Evolutionary conservation across 2,888 invertebrate species (phyloP).

Genomic region (Amiota mariae): DNA sequence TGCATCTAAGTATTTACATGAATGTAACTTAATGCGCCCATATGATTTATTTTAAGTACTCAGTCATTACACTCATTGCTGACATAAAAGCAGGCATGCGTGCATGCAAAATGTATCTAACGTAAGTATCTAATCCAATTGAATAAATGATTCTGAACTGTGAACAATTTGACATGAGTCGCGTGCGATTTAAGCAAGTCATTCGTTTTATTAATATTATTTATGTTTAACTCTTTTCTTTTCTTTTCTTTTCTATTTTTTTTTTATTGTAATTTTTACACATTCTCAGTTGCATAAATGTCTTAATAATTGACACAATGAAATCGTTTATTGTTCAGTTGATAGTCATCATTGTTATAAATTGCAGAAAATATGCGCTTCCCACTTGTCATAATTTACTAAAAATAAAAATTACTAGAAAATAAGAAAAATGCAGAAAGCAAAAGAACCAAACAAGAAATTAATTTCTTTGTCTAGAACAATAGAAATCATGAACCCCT

Average conservation of each 20-base stretch:
- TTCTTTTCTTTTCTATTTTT: background rate
- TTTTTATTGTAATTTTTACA: slow-evolving; percentile 23
- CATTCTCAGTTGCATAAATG: slow-evolving; percentile 58
- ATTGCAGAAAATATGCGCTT: slow-evolving; percentile 26
- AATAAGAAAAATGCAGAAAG: background rate
- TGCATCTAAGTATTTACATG: no score
- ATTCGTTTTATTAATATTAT: no score
- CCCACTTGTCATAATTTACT: slow-evolving; percentile 28
- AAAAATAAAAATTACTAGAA: background rate
- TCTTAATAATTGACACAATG: slow-evolving; percentile 56
- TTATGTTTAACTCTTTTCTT: background rate
- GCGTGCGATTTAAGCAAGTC: slow-evolving; percentile 44
- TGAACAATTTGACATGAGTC: slow-evolving; percentile 47
- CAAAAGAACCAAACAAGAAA: slow-evolving; percentile 3
- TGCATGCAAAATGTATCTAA: background rate
- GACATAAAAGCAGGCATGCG: background rate
- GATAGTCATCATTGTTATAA: background rate
- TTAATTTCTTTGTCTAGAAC: slow-evolving; percentile 19
- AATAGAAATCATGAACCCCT: no score
- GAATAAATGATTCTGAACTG: slow-evolving; percentile 22
- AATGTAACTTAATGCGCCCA: no score
- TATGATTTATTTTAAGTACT: no score
- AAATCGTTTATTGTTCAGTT: background rate
- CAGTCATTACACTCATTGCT: no score
- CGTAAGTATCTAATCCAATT: background rate